Percentiles rank a stretch among this genome's conserved stretches.
Evolutionary conservation across 1,140 invertebrate species (phyloP).

Genomic region (Meloidogyne chitwoodi): DNA sequence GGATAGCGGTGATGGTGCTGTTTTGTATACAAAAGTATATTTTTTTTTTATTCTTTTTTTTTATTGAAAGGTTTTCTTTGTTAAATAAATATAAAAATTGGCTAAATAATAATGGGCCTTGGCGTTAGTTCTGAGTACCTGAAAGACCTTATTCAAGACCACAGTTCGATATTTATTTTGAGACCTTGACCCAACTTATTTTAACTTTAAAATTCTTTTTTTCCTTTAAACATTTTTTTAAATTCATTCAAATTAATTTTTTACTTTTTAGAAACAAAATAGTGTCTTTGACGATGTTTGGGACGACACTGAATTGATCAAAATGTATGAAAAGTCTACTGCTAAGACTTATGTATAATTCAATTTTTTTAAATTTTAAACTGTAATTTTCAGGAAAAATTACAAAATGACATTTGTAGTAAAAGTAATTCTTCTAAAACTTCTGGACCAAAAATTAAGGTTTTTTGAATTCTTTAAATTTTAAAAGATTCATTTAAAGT

Average conservation of each 20-base stretch:
- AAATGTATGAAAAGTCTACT: slow-evolving; percentile 35
- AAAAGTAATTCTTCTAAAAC: slow-evolving; percentile 3
- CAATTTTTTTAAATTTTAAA: background rate
- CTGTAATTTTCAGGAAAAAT: background rate
- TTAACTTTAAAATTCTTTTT: too few relatives aligned
- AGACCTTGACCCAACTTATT: too few relatives aligned
- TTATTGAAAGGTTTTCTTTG: background rate
- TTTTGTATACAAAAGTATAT: slow-evolving; percentile 1
- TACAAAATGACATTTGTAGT: background rate
- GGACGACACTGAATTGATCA: slow-evolving; percentile 33
- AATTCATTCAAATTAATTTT: too few relatives aligned
- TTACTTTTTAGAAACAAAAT: background rate
- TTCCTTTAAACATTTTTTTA: too few relatives aligned
- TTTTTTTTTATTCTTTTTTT: background rate
- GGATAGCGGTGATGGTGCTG: background rate
- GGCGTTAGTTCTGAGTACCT: too few relatives aligned
- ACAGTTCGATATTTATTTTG: too few relatives aligned
- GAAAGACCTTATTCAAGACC: too few relatives aligned
- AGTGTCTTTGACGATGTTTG: slow-evolving; percentile 20
- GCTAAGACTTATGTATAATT: slow-evolving; percentile 21
- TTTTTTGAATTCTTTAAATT: background rate
- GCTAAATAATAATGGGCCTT: too few relatives aligned
- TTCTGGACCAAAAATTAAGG: background rate
- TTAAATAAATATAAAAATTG: too few relatives aligned
- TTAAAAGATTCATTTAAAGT: slow-evolving; percentile 13